phyloP scores from a whole-genome alignment of 2,888 invertebrate genomes.

The Dynastes maya region DNA sequence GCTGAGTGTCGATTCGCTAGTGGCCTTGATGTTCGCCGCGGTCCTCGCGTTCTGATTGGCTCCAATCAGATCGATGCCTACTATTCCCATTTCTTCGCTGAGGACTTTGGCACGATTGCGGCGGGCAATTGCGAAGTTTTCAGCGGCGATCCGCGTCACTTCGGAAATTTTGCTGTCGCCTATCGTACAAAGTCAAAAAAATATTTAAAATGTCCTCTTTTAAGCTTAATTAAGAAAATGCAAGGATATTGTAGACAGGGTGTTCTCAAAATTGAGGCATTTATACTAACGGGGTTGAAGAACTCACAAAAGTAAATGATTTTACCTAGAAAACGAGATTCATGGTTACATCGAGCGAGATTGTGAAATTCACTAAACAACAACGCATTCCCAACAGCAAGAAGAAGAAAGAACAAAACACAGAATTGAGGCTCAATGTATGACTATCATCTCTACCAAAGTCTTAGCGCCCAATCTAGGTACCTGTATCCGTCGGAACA shows the following conservation, averaged over 20 bases:
- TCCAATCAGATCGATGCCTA: background rate
- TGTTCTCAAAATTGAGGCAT: too few species aligned
- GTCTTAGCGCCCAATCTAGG: too few species aligned
- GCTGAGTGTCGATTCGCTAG: slow-evolving; percentile 71
- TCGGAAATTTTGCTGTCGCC: slow-evolving; percentile 46
- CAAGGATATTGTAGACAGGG: too few species aligned
- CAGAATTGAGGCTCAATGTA: too few species aligned
- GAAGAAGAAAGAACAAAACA: too few species aligned
- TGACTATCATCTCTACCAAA: too few species aligned
- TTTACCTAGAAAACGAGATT: background rate
- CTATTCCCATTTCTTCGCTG: slow-evolving; percentile 23
- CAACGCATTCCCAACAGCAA: too few species aligned
- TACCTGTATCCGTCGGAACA: too few species aligned
- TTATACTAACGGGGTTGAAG: too few species aligned
- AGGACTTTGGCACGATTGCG: slow-evolving; percentile 72
- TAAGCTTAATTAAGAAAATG: too few species aligned
- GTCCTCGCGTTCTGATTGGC: background rate
- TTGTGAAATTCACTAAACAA: background rate
- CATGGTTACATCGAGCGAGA: background rate
- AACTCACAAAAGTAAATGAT: too few species aligned
- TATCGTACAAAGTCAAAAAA: background rate
- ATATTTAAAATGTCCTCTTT: too few species aligned
- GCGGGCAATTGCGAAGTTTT: slow-evolving; percentile 70
- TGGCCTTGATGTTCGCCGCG: background rate
- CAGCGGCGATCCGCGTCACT: slow-evolving; percentile 58